A percentile compares a stretch with the other conserved stretches of the same genome.
Evolutionary conservation across 2,888 invertebrate species (phyloP).

Genomic region (Zeuzera pyrina): DNA sequence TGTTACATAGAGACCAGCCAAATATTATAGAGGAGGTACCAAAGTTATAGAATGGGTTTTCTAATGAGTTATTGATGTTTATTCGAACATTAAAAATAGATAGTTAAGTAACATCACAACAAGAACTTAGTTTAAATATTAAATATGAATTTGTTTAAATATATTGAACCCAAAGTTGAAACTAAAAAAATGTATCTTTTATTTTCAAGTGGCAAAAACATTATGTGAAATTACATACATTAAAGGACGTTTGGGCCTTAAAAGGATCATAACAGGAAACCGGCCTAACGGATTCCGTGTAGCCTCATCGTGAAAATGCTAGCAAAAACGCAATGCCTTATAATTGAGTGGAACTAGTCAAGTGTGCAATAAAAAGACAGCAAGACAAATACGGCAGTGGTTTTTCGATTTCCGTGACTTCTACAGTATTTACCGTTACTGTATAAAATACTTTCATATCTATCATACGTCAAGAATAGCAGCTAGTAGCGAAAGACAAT

Average conservation of each 20-base stretch:
- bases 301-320: slow-evolving; percentile 26
- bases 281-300: slow-evolving; percentile 32
- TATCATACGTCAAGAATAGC: not conserved
- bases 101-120: too few species aligned
- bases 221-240: slow-evolving; percentile 48
- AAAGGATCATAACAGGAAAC: slow-evolving; percentile 59
- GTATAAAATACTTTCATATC: not conserved
- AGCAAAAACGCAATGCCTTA: slow-evolving; percentile 25
- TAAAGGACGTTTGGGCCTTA: slow-evolving; percentile 39
- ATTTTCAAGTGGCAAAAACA: slow-evolving; percentile 34
- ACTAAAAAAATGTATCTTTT: too few species aligned
- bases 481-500: too few species aligned
- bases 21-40: too few species aligned
- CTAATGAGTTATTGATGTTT: too few species aligned
- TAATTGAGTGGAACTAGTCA: not conserved
- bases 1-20: too few species aligned
- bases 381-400: not conserved
- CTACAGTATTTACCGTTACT: not conserved
- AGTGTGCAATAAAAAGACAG: slow-evolving; percentile 1
- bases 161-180: too few species aligned
- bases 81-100: too few species aligned
- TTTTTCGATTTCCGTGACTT: not conserved
- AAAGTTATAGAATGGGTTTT: too few species aligned
- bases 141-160: too few species aligned
- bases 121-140: too few species aligned